Evolutionary conservation across 2,113 vertebrate species (phyloP).

Genomic region (Ceuthmochares aereus): DNA sequence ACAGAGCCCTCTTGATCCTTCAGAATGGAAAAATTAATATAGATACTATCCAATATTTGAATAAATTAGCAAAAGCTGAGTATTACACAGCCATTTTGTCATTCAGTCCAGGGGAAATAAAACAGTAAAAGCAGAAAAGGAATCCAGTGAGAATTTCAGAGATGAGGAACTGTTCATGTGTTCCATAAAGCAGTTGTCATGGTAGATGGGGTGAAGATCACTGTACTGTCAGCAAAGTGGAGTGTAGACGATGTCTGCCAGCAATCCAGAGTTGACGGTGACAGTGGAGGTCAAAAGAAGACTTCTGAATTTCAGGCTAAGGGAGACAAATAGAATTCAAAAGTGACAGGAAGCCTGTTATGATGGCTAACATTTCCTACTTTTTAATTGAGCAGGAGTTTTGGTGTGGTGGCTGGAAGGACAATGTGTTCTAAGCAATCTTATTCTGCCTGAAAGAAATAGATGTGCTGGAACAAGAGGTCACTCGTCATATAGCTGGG

Average conservation of each 20-base stretch:
- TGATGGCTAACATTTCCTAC: not conserved
- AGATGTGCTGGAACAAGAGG: not conserved
- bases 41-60: not conserved
- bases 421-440: not conserved
- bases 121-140: not conserved
- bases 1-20: not conserved
- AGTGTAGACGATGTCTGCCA: not conserved
- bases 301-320: not conserved
- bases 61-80: not conserved
- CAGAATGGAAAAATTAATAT: not conserved
- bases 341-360: not conserved
- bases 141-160: not conserved
- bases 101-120: not conserved
- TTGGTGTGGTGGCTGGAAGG: not conserved
- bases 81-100: not conserved
- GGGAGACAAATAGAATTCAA: not conserved
- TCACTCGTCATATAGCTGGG: not conserved
- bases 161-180: not conserved
- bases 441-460: not conserved
- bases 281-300: not conserved
- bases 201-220: not conserved
- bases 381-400: not conserved
- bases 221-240: accelerated
- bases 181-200: not conserved
- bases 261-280: not conserved